Evolutionary conservation across 1,140 invertebrate genomes (phyloP), one percentile per base, ranked within the genome.

Genomic region (Euwallacea fornicatus): DNA sequence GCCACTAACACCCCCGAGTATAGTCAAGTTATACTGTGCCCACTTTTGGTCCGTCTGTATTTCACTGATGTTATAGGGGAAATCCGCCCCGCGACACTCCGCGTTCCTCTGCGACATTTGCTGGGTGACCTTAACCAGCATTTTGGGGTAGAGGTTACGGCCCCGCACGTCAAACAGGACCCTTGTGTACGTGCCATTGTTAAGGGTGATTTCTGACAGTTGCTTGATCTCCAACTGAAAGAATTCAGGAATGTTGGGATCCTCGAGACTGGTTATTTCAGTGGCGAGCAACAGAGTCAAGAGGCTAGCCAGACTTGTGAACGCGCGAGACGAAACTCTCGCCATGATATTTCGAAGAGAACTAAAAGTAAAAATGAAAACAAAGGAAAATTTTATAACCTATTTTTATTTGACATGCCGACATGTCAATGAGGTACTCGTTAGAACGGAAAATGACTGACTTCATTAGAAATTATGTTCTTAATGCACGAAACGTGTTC

Each of bases 161-260:
- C 79, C 79, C 59, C 67, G 77, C 61, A 81, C 76, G 64, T 79
- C 73, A 59, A 81, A 78, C 47, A 66, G 16, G 16, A 79, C 65
- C 68, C 74, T 74, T 54, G 73, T 76, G 63, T 76, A 73, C 59
- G 76, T 64, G 21, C 47, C 75, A 78, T 78, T 66, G 67, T 74
- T 44, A 42, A 63, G 21, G 6, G 58, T 63, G 10, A 53, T 55
- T 21, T 74, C 63, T 33, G 66, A 55, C 7, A 63, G 50, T 54
- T 69, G 21, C 66, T 69, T 71, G 16, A 42, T 11, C 67, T 73
- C 61, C 21, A 76, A 44, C 6, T 71, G 61, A 42, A 71, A 69
- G 67, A 78, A 76, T 54, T 71, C 65, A 2, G 75, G 75, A 44
- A 67, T 58, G 59, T 63, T 62, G n/a, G 56, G 42, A 6, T 73